These are phyloP conservation scores for Thelaira solivaga DNA, from an alignment of 2,888 invertebrate genomes.

Conservation along the genomic window DNA sequence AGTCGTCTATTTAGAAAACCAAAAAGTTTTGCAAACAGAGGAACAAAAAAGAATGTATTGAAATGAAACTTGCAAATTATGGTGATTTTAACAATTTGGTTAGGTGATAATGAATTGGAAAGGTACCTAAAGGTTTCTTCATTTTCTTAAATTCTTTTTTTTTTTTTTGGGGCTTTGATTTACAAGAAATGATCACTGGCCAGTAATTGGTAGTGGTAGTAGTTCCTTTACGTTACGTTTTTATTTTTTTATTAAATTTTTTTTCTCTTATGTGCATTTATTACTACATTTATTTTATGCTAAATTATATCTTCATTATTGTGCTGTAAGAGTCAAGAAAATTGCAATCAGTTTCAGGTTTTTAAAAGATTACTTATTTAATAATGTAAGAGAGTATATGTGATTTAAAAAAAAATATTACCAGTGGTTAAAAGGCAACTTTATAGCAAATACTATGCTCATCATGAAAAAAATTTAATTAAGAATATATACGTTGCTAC, in stretches of 20 bases:
- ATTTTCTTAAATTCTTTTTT: background rate
- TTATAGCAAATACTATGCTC: too few species aligned
- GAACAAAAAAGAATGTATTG: conserved; percentile 8
- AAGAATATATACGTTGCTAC: too few species aligned
- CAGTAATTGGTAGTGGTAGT: too few species aligned
- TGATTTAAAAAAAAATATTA: too few species aligned
- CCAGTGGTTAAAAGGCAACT: too few species aligned
- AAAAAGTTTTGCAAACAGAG: background rate
- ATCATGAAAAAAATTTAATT: too few species aligned
- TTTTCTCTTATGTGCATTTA: too few species aligned
- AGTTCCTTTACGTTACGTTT: too few species aligned
- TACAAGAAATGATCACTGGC: background rate
- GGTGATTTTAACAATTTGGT: conserved; percentile 57
- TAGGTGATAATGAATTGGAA: conserved; percentile 61
- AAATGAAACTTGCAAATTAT: conserved; percentile 61
- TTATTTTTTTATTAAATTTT: too few species aligned
- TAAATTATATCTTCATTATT: conserved; percentile 22
- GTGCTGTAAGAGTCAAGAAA: background rate
- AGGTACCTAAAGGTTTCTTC: conserved; percentile 41
- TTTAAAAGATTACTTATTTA: too few species aligned
- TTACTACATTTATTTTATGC: background rate
- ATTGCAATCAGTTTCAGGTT: too few species aligned
- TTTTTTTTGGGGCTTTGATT: background rate
- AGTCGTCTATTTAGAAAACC: conserved; percentile 11
- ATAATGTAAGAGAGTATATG: too few species aligned